A percentile compares a stretch with the other conserved stretches of the same genome.
phyloP scores from a whole-genome alignment of 2,888 invertebrate genomes.

The Pachliopta kotzebuea region DNA sequence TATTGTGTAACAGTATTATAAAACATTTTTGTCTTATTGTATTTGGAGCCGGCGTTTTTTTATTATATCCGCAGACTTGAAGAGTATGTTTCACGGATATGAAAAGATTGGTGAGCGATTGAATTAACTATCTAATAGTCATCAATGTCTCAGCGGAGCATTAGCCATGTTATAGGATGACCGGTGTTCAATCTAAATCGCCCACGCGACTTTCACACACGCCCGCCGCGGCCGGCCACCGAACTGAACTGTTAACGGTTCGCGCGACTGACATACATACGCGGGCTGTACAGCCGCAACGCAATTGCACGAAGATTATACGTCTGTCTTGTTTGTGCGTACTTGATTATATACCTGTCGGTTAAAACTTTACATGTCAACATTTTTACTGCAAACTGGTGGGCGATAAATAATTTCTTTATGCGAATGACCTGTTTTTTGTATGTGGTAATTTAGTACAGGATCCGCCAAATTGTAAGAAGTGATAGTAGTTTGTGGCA shows the following conservation, averaged over 20 bases:
- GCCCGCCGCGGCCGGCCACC: constrained; percentile 17
- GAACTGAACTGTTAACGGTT: constrained; percentile 30
- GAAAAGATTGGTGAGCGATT: background rate
- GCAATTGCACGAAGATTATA: constrained; percentile 16
- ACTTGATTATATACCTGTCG: background rate
- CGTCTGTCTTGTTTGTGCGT: background rate
- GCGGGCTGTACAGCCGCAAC: constrained; percentile 21
- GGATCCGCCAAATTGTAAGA: too few species aligned
- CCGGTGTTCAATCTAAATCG: constrained; percentile 21
- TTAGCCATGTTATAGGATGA: constrained; percentile 23
- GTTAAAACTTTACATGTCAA: too few species aligned
- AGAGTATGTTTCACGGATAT: background rate
- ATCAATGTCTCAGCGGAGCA: background rate
- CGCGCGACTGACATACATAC: constrained; percentile 32
- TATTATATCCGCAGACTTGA: background rate
- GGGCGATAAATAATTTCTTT: too few species aligned
- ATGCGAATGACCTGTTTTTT: too few species aligned
- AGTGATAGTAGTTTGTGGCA: too few species aligned
- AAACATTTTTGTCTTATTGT: background rate
- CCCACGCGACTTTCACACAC: constrained; percentile 30
- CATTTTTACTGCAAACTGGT: too few species aligned
- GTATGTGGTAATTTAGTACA: too few species aligned
- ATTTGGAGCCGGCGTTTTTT: background rate
- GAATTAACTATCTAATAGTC: constrained; percentile 10
- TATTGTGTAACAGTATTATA: background rate